Base-by-base conservation (phyloP, 1,140 invertebrate genomes). In the Macrostomum lignano region DNA sequence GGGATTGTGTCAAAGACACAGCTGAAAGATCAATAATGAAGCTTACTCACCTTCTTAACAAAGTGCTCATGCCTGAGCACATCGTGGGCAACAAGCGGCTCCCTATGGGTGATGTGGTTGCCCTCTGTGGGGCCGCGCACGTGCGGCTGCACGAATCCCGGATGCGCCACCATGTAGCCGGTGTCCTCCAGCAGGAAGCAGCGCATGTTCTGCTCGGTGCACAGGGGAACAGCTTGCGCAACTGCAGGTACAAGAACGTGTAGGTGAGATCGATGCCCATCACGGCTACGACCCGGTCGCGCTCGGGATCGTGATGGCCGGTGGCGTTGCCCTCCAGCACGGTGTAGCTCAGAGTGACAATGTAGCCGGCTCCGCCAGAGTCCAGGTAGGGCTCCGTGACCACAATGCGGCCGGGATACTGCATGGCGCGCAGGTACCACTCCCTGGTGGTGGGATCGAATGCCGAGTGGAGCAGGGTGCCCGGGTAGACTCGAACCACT, bases 161-260 rank as follows among this genome's bases (percentile, higher is more conserved):
- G 76, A 62, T 86, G 79, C 2, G 72, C 73, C 19, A 86, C 64
- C 21, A 86, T 53, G 52, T 81, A 84, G 0, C 79, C 79, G 41
- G 69, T 65, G 46, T 82, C 73, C 51, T 86, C 77, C 66, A 84
- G 73, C 9, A 88, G 55, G 42, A 86, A 75, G 58, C 79, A 88
- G 44, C 74, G 73, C n/a, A n/a, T n/a, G n/a, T n/a, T n/a, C n/a
- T n/a, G n/a, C n/a, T n/a, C n/a, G n/a, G n/a, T n/a, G n/a, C n/a
- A n/a, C n/a, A n/a, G n/a, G n/a, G n/a, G n/a, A n/a, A 51, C 32
- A 47, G 40, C 4, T 58, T 55, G 20, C 45, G 33, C 33, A 62
- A 33, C 25, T 62, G 40, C 45, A 70, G 71, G 38, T 74, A 70
- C 37, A 82, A 64, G 45, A 73, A 81, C 4, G 73, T 70, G 46